Evolutionary conservation across 2,113 vertebrate species (phyloP).

Genomic region (Vimba vimba): DNA sequence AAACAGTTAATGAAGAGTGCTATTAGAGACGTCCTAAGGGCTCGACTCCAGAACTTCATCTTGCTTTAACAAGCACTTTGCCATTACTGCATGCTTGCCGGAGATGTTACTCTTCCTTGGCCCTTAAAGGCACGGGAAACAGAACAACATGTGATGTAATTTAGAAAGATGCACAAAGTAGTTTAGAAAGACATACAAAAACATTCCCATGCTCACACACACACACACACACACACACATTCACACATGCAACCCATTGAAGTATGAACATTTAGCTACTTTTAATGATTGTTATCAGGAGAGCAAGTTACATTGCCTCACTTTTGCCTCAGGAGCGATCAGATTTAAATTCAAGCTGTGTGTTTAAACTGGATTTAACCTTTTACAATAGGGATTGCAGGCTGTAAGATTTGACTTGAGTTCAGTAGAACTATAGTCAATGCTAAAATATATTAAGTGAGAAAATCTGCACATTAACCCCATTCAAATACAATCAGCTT

Average conservation of each 20-base stretch:
- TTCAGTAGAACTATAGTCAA: constrained; percentile 9
- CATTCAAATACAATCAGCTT: constrained; percentile 47
- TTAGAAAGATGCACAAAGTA: background rate
- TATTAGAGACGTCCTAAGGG: constrained; percentile 58
- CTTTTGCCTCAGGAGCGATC: constrained; percentile 6
- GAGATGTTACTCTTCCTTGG: constrained; percentile 63
- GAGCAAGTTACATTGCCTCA: constrained; percentile 22
- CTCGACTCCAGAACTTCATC: constrained; percentile 55
- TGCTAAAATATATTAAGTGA: constrained; percentile 16
- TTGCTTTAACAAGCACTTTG: constrained; percentile 66
- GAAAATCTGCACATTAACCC: constrained; percentile 30
- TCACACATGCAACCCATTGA: background rate
- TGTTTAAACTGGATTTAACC: constrained; percentile 50
- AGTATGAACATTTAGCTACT: constrained; percentile 9
- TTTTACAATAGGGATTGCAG: constrained; percentile 32
- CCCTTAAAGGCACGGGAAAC: constrained; percentile 54
- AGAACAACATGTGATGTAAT: constrained; percentile 33
- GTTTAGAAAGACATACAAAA: background rate
- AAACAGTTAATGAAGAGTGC: constrained; percentile 46
- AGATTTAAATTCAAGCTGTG: constrained; percentile 40
- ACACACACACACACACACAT: background rate
- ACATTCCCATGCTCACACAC: background rate
- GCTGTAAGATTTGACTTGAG: constrained; percentile 12
- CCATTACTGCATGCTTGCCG: constrained; percentile 46
- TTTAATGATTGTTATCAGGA: constrained; percentile 29